Percentiles rank a stretch among this genome's conserved stretches.
phyloP scores from a whole-genome alignment of 1,140 invertebrate genomes.

The Papilio aristodemus region DNA sequence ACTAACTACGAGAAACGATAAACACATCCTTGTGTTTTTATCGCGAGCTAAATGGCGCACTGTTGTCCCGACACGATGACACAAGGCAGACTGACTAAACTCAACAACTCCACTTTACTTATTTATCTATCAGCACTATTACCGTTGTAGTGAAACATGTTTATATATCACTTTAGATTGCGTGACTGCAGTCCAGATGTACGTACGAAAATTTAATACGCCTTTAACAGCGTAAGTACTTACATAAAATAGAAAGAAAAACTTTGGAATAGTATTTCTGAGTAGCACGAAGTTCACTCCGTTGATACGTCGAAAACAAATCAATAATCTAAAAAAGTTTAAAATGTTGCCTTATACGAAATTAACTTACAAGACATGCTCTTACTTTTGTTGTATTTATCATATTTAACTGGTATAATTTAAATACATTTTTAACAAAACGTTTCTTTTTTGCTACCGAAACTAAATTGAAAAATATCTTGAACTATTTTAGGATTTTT shows the following conservation, averaged over 20 bases:
- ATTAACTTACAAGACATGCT: not conserved
- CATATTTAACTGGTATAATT: no score
- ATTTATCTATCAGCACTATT: constrained; percentile 49
- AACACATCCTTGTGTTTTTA: constrained; percentile 66
- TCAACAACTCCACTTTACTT: constrained; percentile 49
- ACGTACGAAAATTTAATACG: constrained; percentile 57
- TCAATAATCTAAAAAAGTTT: constrained; percentile 34
- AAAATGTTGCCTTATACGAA: constrained; percentile 13
- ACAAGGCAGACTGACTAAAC: constrained; percentile 62
- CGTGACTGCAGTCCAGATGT: constrained; percentile 39
- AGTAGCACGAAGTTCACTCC: constrained; percentile 68
- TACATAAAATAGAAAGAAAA: constrained; percentile 72
- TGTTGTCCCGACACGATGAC: constrained; percentile 62
- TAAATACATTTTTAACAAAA: no score
- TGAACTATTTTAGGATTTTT: no score
- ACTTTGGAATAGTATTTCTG: constrained; percentile 58
- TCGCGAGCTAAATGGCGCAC: constrained; percentile 68
- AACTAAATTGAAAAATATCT: no score
- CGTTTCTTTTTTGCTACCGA: no score
- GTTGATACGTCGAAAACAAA: constrained; percentile 42
- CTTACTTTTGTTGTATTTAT: no score
- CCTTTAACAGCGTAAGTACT: constrained; percentile 53
- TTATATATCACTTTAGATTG: constrained; percentile 42
- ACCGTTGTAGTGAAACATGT: constrained; percentile 38
- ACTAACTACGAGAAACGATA: constrained; percentile 51